Percentiles rank a stretch among this genome's conserved stretches.
Conservation (phyloP, 2,797 vertebrate genomes). For the Salarias fasciatus region DNA sequence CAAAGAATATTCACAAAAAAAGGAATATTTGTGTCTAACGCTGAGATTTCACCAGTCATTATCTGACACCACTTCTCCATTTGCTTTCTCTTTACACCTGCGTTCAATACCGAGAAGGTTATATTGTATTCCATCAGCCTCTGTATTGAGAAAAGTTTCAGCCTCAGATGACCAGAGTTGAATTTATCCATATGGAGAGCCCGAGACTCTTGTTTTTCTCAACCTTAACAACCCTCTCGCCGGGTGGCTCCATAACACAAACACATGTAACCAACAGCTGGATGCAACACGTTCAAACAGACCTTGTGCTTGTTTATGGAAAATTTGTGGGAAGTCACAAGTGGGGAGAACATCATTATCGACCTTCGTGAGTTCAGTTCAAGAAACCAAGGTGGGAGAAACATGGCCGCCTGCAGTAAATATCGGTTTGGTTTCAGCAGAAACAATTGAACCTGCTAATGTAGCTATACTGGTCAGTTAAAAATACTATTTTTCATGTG, state of each 20-base stretch:
- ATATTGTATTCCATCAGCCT: too few relatives aligned
- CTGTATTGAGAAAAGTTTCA: background rate
- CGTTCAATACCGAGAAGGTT: too few relatives aligned
- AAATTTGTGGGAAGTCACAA: slow-evolving; percentile 6
- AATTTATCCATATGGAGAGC: background rate
- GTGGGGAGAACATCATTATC: slow-evolving; percentile 20
- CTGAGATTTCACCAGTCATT: too few relatives aligned
- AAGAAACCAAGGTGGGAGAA: background rate
- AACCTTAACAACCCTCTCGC: slow-evolving; percentile 8
- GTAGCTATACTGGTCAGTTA: too few relatives aligned
- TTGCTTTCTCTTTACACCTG: too few relatives aligned
- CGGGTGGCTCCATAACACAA: background rate
- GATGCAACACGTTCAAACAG: slow-evolving; percentile 28
- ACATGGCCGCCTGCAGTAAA: background rate
- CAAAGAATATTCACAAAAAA: too few relatives aligned
- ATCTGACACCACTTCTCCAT: too few relatives aligned
- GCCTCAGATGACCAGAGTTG: slow-evolving; percentile 4
- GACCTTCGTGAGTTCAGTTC: background rate
- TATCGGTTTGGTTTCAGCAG: slow-evolving; percentile 4
- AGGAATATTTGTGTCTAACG: too few relatives aligned
- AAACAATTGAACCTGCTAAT: background rate
- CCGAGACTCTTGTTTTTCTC: slow-evolving; percentile 14
- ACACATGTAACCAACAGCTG: slow-evolving; percentile 34
- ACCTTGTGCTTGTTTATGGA: slow-evolving; percentile 24
- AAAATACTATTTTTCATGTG: too few relatives aligned